Evolutionary conservation across 2,113 vertebrate species (phyloP).

Genomic region (Mixornis gularis): DNA sequence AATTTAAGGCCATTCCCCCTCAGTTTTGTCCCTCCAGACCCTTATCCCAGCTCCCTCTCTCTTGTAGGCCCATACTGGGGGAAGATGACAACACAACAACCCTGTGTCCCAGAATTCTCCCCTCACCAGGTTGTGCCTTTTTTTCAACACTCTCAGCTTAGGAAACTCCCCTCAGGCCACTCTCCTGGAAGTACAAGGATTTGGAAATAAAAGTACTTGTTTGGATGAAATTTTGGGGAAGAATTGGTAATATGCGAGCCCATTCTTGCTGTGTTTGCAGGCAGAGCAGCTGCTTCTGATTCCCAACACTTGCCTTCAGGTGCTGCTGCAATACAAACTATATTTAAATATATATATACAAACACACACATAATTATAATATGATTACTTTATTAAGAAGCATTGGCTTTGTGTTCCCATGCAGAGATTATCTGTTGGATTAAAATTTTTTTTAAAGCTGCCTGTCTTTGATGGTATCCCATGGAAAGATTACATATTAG

Average conservation of each 20-base stretch:
- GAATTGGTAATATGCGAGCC: accelerated
- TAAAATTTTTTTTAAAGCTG: background rate
- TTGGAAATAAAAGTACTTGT: background rate
- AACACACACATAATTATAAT: background rate
- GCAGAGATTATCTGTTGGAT: background rate
- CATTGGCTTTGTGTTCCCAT: background rate
- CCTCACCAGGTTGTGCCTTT: background rate
- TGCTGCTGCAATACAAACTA: background rate
- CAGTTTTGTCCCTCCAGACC: background rate
- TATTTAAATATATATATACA: background rate
- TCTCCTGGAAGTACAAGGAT: background rate
- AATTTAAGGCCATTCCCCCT: background rate
- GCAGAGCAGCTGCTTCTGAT: background rate
- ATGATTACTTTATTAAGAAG: background rate
- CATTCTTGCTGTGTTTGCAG: background rate
- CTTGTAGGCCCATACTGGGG: background rate
- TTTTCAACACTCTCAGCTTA: background rate
- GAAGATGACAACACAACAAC: background rate
- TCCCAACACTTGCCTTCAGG: background rate
- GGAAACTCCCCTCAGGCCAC: background rate
- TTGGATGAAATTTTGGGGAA: background rate
- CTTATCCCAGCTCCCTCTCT: background rate
- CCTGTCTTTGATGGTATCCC: background rate
- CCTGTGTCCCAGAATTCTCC: background rate
- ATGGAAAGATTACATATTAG: background rate